Evolutionary conservation across 2,888 invertebrate species (phyloP).

Genomic region (Gari tellinella): DNA sequence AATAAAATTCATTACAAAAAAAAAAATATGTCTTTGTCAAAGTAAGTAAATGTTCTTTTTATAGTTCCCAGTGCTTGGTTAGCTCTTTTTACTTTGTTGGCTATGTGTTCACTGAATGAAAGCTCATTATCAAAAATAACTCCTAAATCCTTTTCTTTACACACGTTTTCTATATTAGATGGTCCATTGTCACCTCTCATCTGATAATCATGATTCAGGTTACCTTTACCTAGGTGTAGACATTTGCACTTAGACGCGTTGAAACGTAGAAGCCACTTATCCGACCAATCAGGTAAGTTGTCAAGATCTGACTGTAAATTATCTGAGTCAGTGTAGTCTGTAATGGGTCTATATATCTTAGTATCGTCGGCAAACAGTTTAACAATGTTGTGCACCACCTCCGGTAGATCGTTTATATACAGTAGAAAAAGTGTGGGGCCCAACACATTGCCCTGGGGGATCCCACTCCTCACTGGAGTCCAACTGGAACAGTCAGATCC

Average conservation of each 20-base stretch:
- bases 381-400: neutral
- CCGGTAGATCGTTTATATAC: constrained; percentile 16
- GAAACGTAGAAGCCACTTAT: neutral
- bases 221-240: constrained; percentile 6
- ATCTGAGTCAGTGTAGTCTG: too few species aligned
- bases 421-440: constrained; percentile 9
- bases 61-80: too few species aligned
- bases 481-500: neutral
- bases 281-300: neutral
- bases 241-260: constrained; percentile 4
- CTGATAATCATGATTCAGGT: neutral
- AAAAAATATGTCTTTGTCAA: too few species aligned
- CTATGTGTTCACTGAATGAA: too few species aligned
- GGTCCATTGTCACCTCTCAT: too few species aligned
- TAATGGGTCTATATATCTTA: too few species aligned
- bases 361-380: too few species aligned
- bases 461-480: neutral
- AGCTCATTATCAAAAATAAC: neutral
- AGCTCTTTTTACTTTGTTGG: too few species aligned
- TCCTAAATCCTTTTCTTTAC: neutral
- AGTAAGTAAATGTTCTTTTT: too few species aligned
- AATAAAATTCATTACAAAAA: too few species aligned
- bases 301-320: neutral
- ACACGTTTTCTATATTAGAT: too few species aligned
- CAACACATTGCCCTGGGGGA: constrained; percentile 20